Evolutionary conservation across 2,797 vertebrate species (phyloP), one percentile per base, ranked within the genome.

Genomic region (Lepus oiostolus): DNA sequence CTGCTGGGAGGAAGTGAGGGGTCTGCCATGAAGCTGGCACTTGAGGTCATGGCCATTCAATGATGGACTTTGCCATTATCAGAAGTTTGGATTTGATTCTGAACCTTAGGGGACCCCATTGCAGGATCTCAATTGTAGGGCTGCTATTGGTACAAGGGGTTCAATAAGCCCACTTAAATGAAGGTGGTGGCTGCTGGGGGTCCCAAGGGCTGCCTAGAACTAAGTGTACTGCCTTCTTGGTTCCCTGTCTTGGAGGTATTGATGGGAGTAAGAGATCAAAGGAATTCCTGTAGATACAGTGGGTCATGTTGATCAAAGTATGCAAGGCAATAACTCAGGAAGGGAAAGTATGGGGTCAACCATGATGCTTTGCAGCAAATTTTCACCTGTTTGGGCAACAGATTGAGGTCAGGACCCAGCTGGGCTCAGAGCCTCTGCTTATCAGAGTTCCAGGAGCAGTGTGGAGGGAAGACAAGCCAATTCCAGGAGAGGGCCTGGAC

Each of bases 361-460:
- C 0, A 0, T 13, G 71, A 24, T 38, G 38, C 52, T 75, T 32
- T 67, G 58, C 54, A 68, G 67, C 35, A 76, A 42, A 84, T 91
- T 76, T 67, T 62, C 62, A 76, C 77, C 75, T 76, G 30, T 86
- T 82, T 68, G 87, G 86, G 42, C 79, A 86, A 10, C 0, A 77
- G 85, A 38, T 26, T 70, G 87, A 94, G 77, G 85, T 68, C 32
- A 58, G 81, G 52, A 67, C 24, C 28, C 21, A 62, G 67, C 3
- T 52, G 72, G 52, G 32, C 50, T 86, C 68, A 28, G 47, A 89
- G 67, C 21, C 38, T 42, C 52, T 74, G n/a, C 50, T 68, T 58
- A 32, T 62, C 54, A 5, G 4, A 79, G 88, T 42, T 81, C 26
- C 54, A 19, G 91, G 58, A 70, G 60, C 24, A 8, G 0, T 17